Evolutionary conservation across 2,113 vertebrate species (phyloP), one percentile per base, ranked within the genome.

Genomic region (Alaudala cheleensis): DNA sequence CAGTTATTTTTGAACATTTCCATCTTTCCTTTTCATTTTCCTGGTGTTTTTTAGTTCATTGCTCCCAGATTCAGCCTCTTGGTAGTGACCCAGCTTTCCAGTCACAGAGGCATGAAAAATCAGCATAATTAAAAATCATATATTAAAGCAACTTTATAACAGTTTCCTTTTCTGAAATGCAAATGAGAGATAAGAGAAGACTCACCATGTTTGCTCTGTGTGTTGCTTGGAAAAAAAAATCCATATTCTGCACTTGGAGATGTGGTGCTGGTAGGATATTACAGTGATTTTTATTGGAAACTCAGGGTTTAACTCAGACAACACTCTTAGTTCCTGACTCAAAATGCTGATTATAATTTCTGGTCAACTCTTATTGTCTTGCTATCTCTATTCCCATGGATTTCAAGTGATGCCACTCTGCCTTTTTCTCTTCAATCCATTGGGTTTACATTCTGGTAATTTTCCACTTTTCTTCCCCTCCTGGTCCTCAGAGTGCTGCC

Each of bases 391-490:
- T 64, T 67, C 13, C 29, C 7, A 0, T 85, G 33, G 14, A 67
- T 31, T 58, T 82, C 40, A 24, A n/a, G 40, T 29, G 42, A 34
- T 90, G 53, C 70, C n/a, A 37, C 54, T 88, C 37, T 82, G 31
- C 37, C 15, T 67, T 76, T 79, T 70, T 58, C 67, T 76, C 67
- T 60, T 56, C 57, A 85, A 91, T 72, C 45, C 45, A 10, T 67
- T 50, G 49, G 21, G 54, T 76, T 79, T 78, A 60, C 81, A 37
- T 62, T 67, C 61, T 81, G 78, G 69, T 95, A 39, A 81, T 96
- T 96, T 96, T 86, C 93, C 58, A 69, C 53, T 76, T 87, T 79
- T 57, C 39, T 78, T 49, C 58, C 56, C 28, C 57, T 78, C 60
- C 42, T 0, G 1, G 69, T 84, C 81, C 70, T 90, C 14, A 0